Evolutionary conservation across 2,113 vertebrate genomes (phyloP).

Genomic region (Enhydra lutris): DNA sequence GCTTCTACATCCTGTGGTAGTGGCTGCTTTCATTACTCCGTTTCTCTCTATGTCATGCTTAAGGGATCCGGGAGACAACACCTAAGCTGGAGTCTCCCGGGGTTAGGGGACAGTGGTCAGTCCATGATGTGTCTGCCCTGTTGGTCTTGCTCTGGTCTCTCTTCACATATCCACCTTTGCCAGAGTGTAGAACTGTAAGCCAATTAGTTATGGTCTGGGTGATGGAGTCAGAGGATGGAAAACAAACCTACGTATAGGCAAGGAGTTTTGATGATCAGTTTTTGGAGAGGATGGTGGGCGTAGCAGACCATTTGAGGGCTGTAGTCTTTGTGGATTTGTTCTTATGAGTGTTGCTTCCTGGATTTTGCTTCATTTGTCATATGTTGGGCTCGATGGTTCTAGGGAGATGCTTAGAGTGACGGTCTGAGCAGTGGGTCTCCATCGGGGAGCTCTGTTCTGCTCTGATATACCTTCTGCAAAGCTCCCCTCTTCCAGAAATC

Average conservation of each 20-base stretch:
- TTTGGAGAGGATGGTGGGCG: background rate
- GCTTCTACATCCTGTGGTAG: background rate
- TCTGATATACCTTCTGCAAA: background rate
- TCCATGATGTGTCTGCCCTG: background rate
- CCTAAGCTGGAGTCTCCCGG: background rate
- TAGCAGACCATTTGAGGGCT: background rate
- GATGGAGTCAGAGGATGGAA: background rate
- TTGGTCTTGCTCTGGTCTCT: background rate
- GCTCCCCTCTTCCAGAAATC: background rate
- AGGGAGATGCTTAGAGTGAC: fast-evolving
- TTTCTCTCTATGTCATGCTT: background rate
- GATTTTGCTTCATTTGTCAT: background rate
- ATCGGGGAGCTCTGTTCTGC: background rate
- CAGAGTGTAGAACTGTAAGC: background rate
- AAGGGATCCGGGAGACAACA: background rate
- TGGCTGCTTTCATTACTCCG: background rate
- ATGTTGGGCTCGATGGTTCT: background rate
- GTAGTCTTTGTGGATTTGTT: background rate
- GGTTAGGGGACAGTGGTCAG: background rate
- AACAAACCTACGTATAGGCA: background rate
- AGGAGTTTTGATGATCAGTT: background rate
- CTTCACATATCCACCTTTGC: background rate
- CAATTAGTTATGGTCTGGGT: background rate
- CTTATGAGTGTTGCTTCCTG: fast-evolving
- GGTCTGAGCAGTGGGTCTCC: background rate